phyloP scores from a whole-genome alignment of 2,113 vertebrate species.

The Suricata suricatta region DNA sequence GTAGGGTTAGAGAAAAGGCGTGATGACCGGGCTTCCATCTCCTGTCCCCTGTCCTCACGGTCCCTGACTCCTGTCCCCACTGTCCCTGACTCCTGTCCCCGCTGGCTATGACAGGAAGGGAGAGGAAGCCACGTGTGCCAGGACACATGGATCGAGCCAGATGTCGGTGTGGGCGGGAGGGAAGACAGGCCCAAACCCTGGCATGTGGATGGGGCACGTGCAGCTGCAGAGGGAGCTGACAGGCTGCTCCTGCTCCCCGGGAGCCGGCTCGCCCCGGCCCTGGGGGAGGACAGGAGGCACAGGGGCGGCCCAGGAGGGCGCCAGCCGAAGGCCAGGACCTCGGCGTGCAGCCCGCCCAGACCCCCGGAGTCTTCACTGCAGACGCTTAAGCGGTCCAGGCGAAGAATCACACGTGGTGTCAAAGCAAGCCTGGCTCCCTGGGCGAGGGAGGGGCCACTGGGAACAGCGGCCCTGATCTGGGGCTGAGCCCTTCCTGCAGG shows the following conservation, averaged over 20 bases:
- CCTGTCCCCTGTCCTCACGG: too few relatives aligned
- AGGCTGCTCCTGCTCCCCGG: accelerated
- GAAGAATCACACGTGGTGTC: neutral
- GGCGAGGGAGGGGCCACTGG: neutral
- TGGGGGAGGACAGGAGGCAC: accelerated
- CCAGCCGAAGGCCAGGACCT: neutral
- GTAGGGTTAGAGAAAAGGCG: too few relatives aligned
- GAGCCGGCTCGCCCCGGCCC: accelerated
- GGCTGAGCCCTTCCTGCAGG: neutral
- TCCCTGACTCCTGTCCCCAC: too few relatives aligned
- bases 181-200: too few relatives aligned
- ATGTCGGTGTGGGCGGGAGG: neutral
- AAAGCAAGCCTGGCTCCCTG: neutral
- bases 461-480: neutral
- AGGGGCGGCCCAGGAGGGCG: accelerated
- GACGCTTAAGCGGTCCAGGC: too few relatives aligned
- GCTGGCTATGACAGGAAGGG: too few relatives aligned
- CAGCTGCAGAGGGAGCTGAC: too few relatives aligned
- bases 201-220: too few relatives aligned
- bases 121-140: accelerated
- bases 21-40: too few relatives aligned
- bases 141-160: accelerated
- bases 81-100: too few relatives aligned
- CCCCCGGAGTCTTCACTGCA: accelerated
- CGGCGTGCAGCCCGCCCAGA: accelerated